Conservation (phyloP, 2,113 vertebrate genomes). For the Corvus moneduloides region DNA sequence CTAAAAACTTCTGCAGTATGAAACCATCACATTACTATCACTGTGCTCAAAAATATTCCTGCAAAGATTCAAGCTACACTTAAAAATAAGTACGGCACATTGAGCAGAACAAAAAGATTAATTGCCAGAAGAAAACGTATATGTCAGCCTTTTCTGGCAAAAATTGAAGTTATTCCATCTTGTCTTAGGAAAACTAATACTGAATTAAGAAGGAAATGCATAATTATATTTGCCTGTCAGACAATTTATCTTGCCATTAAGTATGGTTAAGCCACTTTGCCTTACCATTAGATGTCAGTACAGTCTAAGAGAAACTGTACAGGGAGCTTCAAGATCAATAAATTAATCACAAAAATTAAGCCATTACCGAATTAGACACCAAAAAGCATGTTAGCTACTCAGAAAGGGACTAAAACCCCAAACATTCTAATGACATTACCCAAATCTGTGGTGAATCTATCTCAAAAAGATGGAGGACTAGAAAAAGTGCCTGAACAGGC, state of each 20-base stretch:
- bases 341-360: conserved; percentile 5
- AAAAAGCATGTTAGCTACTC: neutral
- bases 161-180: neutral
- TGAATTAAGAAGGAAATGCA: neutral
- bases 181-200: neutral
- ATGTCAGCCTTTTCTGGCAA: neutral
- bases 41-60: neutral
- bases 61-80: neutral
- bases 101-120: neutral
- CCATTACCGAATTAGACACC: neutral
- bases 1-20: neutral
- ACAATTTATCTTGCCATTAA: conserved; percentile 33
- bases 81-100: neutral
- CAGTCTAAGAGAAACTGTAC: conserved; percentile 39
- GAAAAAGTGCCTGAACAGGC: neutral
- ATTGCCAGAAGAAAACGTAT: neutral
- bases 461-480: neutral
- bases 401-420: neutral
- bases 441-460: neutral
- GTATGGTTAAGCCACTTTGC: conserved; percentile 37
- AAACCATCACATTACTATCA: neutral
- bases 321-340: conserved; percentile 20
- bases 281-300: conserved; percentile 70
- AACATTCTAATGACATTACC: neutral
- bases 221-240: conserved; percentile 2